These are phyloP conservation scores for Muscicapa comitata DNA, from an alignment of 2,797 vertebrate genomes.

Conservation along the genomic window DNA sequence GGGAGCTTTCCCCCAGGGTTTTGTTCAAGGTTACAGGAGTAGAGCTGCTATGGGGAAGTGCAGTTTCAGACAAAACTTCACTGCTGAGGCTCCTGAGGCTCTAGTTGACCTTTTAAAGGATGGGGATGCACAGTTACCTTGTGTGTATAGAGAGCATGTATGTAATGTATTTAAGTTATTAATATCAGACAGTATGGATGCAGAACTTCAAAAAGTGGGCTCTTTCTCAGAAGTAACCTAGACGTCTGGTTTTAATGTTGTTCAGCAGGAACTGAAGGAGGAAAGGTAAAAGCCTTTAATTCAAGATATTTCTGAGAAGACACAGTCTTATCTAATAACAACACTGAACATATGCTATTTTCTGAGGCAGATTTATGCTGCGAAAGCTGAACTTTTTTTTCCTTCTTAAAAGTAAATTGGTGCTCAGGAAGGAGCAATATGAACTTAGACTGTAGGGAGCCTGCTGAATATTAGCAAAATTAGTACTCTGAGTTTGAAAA, in stretches of 20 bases:
- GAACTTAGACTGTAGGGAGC: not conserved
- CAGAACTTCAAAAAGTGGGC: constrained; percentile 15
- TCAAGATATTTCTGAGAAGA: constrained; percentile 34
- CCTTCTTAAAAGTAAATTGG: constrained; percentile 17
- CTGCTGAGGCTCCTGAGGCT: not conserved
- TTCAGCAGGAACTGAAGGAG: constrained; percentile 13
- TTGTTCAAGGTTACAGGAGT: not conserved
- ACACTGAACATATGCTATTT: constrained; percentile 17
- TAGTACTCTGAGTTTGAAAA: not conserved
- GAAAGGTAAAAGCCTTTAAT: constrained; percentile 22
- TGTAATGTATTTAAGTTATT: not conserved
- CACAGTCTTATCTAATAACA: constrained; percentile 31
- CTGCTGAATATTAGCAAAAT: not conserved
- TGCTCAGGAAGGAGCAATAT: not conserved
- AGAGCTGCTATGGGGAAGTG: not conserved
- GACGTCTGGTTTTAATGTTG: constrained; percentile 30
- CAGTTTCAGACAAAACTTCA: not conserved
- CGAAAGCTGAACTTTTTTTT: not conserved
- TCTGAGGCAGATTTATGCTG: constrained; percentile 17
- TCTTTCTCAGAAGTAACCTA: constrained; percentile 43
- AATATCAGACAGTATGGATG: not conserved
- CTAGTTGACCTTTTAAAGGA: not conserved
- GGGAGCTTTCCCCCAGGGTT: not conserved
- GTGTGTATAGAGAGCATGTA: not conserved
- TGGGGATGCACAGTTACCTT: not conserved